Conservation (phyloP, 2,113 vertebrate genomes). For the Lasiurus borealis region DNA sequence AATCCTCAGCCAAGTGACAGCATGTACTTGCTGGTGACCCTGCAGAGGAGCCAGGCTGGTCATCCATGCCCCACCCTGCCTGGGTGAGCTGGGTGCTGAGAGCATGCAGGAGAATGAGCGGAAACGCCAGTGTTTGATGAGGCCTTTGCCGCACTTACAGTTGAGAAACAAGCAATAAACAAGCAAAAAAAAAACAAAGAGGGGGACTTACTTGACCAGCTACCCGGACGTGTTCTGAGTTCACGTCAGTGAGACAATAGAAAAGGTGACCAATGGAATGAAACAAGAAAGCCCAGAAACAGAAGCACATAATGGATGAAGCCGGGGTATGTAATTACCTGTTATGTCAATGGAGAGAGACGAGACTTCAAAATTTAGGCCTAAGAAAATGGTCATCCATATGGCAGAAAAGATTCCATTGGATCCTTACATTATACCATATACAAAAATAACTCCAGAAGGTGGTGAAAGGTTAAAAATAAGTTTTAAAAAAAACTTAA, state of each 20-base stretch:
- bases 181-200: not conserved
- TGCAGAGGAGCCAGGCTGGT: not conserved
- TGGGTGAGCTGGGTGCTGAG: not conserved
- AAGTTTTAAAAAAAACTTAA: not conserved
- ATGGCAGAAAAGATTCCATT: not conserved
- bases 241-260: not conserved
- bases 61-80: rapidly evolving
- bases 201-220: not conserved
- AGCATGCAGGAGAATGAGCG: not conserved
- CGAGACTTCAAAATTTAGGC: not conserved
- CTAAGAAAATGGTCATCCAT: not conserved
- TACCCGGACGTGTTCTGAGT: not conserved
- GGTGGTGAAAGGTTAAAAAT: not conserved
- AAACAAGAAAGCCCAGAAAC: not conserved
- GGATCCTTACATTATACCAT: not conserved
- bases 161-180: not conserved
- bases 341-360: not conserved
- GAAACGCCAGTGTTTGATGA: conserved; percentile 7
- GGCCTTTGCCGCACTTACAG: not conserved
- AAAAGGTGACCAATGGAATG: not conserved
- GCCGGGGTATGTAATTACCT: rapidly evolving
- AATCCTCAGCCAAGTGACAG: conserved; percentile 11
- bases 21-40: not conserved
- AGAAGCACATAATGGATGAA: not conserved
- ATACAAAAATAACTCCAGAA: conserved; percentile 10